Evolutionary conservation across 2,888 invertebrate species (phyloP).

Genomic region (Agrochola circellaris): DNA sequence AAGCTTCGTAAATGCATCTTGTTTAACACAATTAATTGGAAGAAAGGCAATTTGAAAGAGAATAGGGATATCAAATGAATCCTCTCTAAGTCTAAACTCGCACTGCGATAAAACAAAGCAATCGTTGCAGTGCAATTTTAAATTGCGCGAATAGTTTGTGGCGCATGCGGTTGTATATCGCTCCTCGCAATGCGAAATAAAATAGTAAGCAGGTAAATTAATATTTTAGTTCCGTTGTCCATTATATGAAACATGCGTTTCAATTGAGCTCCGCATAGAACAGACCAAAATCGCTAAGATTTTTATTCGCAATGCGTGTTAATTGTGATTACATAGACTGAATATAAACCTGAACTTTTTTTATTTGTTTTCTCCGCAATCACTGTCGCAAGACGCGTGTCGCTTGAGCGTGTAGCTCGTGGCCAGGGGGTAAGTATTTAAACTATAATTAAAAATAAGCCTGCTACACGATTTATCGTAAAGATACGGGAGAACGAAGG

Average conservation of each 20-base stretch:
- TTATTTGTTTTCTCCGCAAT: background rate
- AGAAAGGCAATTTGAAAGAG: background rate
- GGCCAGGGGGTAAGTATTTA: background rate
- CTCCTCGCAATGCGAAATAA: background rate
- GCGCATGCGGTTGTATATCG: background rate
- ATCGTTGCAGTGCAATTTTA: background rate
- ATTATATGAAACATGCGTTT: background rate
- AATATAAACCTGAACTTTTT: background rate
- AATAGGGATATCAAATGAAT: constrained; percentile 1
- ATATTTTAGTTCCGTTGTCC: background rate
- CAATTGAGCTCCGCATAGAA: too few relatives aligned
- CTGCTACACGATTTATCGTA: constrained; percentile 12
- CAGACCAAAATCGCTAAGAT: too few relatives aligned
- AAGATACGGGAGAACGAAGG: background rate
- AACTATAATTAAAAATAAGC: constrained; percentile 13
- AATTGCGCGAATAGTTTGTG: background rate
- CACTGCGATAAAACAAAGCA: too few relatives aligned
- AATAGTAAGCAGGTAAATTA: background rate
- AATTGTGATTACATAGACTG: background rate
- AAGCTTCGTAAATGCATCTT: background rate
- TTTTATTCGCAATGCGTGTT: background rate
- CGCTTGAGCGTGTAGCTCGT: background rate
- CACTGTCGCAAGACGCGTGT: background rate
- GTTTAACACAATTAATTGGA: background rate
- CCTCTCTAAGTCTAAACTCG: too few relatives aligned